These are phyloP conservation scores for Paracyprichromis sp. DNA, from an alignment of 2,113 vertebrate species.

Conservation along the genomic window DNA sequence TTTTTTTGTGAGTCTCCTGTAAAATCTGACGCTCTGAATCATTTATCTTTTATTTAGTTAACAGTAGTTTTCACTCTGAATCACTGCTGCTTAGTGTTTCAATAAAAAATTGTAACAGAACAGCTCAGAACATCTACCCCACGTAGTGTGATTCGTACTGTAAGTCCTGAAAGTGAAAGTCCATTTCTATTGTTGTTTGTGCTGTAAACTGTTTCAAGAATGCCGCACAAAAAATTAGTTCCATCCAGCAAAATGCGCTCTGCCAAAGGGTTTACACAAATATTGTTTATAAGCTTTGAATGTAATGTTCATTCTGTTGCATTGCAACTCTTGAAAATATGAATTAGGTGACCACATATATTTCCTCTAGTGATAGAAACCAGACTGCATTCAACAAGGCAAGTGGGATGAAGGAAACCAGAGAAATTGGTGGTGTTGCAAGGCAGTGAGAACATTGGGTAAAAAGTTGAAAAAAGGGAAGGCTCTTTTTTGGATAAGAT, in stretches of 20 bases:
- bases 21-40: not conserved
- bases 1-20: not conserved
- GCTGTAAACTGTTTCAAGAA: not conserved
- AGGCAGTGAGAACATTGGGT: not conserved
- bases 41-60: not conserved
- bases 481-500: not conserved
- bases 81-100: not conserved
- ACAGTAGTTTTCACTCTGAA: not conserved
- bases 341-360: not conserved
- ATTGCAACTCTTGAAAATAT: not conserved
- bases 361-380: not conserved
- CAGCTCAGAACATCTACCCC: not conserved
- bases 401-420: not conserved
- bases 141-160: not conserved
- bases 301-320: not conserved
- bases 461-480: not conserved
- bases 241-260: not conserved
- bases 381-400: not conserved
- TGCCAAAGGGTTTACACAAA: not conserved
- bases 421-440: not conserved
- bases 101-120: not conserved
- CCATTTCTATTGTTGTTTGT: not conserved
- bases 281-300: not conserved
- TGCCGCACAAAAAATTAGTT: not conserved
- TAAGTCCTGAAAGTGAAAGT: not conserved